These are phyloP conservation scores for Amphiduros pacificus DNA, from an alignment of 2,888 invertebrate genomes.

Conservation along the genomic window DNA sequence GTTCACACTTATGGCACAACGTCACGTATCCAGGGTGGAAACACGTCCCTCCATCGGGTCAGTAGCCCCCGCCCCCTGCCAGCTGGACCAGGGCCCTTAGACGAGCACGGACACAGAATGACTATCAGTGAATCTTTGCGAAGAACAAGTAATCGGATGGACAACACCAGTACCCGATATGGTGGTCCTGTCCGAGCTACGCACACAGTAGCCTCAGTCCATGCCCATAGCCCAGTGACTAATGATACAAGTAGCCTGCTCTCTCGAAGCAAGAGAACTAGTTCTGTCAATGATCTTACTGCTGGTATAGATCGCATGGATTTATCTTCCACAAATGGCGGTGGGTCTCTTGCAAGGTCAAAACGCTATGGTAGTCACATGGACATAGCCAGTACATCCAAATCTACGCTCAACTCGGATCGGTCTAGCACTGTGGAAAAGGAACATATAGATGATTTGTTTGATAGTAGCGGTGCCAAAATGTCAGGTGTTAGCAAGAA, in stretches of 20 bases:
- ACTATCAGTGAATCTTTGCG: neutral
- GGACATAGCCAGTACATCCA: neutral
- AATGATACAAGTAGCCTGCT: neutral
- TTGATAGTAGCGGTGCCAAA: neutral
- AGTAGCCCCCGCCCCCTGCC: neutral
- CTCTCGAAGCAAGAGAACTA: conserved; percentile 1
- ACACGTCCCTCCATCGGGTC: too few species aligned
- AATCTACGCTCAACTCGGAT: neutral
- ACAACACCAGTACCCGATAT: neutral
- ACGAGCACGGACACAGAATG: neutral
- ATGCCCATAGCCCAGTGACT: neutral
- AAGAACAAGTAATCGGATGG: neutral
- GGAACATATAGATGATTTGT: too few species aligned
- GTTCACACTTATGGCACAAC: too few species aligned
- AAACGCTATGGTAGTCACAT: neutral
- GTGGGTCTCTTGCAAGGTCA: neutral
- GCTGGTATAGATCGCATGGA: neutral
- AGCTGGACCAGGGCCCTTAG: neutral
- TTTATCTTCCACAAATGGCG: neutral
- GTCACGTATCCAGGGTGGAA: too few species aligned
- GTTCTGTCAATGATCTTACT: neutral
- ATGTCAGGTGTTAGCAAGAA: neutral
- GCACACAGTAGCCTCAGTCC: neutral
- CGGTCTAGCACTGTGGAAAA: too few species aligned
- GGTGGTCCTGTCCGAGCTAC: neutral